Evolutionary conservation across 1,140 invertebrate species (phyloP).

Genomic region (Zaprionus ghesquierei): DNA sequence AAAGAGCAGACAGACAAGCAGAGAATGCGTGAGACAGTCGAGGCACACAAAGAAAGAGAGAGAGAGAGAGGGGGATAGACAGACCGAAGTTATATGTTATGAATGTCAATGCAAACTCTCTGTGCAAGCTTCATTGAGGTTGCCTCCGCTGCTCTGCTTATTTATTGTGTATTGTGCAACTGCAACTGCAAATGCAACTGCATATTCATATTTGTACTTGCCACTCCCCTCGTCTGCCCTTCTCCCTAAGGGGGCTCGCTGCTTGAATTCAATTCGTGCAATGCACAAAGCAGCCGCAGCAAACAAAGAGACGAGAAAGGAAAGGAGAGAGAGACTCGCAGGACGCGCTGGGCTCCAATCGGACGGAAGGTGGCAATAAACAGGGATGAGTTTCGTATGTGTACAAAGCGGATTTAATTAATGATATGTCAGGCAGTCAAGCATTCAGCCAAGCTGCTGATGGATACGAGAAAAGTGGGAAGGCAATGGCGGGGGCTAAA

Average conservation of each 20-base stretch:
- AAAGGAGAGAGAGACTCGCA: neutral
- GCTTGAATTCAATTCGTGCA: conserved; percentile 38
- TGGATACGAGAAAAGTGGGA: neutral
- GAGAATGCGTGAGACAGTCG: neutral
- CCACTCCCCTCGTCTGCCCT: neutral
- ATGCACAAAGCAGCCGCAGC: conserved; percentile 11
- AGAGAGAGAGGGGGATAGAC: neutral
- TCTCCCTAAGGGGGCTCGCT: neutral
- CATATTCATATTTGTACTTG: conserved; percentile 50
- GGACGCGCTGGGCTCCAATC: neutral
- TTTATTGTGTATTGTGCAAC: conserved; percentile 32
- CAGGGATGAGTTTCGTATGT: neutral
- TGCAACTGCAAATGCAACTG: conserved; percentile 42
- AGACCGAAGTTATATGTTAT: conserved; percentile 4
- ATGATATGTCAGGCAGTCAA: conserved; percentile 35
- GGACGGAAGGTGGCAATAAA: conserved; percentile 19
- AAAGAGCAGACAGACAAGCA: neutral
- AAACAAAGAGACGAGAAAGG: neutral
- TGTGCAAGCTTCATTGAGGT: conserved; percentile 21
- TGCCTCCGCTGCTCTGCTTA: conserved; percentile 12
- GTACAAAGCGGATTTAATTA: conserved; percentile 64
- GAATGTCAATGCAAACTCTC: conserved; percentile 59
- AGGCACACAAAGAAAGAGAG: neutral
- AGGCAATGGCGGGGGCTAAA: neutral
- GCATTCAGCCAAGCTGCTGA: conserved; percentile 45